Conservation (phyloP, 2,888 invertebrate genomes). For the Plebejus anna region DNA sequence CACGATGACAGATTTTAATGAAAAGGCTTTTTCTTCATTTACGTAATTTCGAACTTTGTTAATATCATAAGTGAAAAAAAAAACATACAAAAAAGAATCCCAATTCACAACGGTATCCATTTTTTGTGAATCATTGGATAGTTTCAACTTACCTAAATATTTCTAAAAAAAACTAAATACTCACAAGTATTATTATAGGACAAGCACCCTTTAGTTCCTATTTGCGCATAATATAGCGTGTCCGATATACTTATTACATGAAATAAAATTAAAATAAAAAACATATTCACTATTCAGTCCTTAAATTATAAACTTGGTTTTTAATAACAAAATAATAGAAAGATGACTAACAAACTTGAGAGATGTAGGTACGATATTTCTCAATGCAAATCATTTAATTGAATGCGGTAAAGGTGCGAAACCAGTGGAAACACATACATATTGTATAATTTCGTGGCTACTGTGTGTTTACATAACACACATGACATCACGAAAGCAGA, state of each 20-base stretch:
- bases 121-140: not conserved
- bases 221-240: constrained; percentile 51
- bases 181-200: constrained; percentile 63
- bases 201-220: constrained; percentile 54
- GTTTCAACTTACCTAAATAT: not conserved
- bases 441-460: not conserved
- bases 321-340: not conserved
- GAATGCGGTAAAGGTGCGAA: not conserved
- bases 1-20: not conserved
- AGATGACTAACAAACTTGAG: not conserved
- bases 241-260: constrained; percentile 44
- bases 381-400: not conserved
- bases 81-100: no score
- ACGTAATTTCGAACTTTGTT: not conserved
- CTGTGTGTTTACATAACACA: not conserved
- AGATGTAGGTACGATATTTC: not conserved
- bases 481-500: not conserved
- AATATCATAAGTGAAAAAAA: no score
- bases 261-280: constrained; percentile 40
- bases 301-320: not conserved
- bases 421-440: not conserved
- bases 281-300: not conserved
- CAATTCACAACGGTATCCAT: no score
- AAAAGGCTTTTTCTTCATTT: not conserved
- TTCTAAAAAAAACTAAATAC: constrained; percentile 40